These are phyloP conservation scores for Dryococelus australis DNA, from an alignment of 2,888 invertebrate species.

Conservation along the genomic window DNA sequence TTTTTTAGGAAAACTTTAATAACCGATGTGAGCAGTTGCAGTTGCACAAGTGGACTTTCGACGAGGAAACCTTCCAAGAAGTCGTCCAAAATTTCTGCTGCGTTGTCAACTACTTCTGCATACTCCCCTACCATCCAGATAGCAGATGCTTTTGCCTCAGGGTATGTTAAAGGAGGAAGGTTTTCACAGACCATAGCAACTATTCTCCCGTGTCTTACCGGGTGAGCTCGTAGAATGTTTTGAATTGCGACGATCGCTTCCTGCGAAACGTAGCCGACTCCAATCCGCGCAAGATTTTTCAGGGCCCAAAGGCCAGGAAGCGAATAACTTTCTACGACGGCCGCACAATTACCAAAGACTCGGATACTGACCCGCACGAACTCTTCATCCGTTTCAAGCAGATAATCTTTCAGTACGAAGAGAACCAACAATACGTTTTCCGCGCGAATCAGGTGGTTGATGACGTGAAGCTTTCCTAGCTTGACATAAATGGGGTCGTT, in stretches of 20 bases:
- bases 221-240: neutral
- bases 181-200: neutral
- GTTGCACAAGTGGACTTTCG: neutral
- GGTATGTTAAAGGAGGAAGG: neutral
- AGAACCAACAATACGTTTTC: neutral
- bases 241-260: neutral
- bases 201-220: neutral
- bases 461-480: neutral
- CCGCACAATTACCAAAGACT: neutral
- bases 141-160: neutral
- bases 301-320: neutral
- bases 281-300: neutral
- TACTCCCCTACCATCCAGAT: neutral
- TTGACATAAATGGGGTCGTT: neutral
- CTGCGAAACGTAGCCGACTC: neutral
- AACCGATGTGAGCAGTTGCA: neutral
- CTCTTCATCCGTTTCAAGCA: neutral
- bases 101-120: neutral
- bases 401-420: neutral
- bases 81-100: neutral
- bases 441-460: neutral
- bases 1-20: neutral
- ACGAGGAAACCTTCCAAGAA: neutral
- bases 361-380: neutral
- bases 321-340: neutral